These are phyloP conservation scores for Tenodera sinensis DNA, from an alignment of 2,888 invertebrate species.

Conservation along the genomic window DNA sequence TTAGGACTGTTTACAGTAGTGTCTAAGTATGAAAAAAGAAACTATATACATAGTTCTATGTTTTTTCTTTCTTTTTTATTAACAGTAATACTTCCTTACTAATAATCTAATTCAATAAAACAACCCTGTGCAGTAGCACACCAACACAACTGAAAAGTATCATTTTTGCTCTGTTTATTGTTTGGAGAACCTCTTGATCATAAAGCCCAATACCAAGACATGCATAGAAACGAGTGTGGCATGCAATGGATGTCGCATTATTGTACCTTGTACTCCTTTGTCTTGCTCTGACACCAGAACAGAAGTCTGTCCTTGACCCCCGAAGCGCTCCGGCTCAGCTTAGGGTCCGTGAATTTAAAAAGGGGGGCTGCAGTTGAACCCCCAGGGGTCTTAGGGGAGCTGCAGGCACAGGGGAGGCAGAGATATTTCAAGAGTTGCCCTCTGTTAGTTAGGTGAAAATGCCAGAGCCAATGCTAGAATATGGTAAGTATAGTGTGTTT, in stretches of 20 bases:
- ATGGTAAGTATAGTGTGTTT: not conserved
- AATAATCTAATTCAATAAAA: no score
- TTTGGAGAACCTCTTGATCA: not conserved
- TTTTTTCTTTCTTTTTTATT: no score
- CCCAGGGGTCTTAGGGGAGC: constrained; percentile 70
- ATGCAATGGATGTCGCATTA: not conserved
- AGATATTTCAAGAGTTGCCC: constrained; percentile 29
- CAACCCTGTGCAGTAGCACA: no score
- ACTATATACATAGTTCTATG: no score
- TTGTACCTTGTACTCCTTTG: constrained; percentile 92
- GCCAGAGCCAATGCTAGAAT: constrained; percentile 6
- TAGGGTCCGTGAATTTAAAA: constrained; percentile 89
- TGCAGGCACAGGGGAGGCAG: constrained; percentile 43
- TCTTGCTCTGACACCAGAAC: constrained; percentile 96
- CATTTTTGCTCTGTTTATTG: not conserved
- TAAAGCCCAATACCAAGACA: not conserved
- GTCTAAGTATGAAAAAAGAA: no score
- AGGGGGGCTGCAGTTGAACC: constrained; percentile 63
- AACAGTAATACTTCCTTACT: no score
- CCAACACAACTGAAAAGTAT: no score
- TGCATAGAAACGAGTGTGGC: not conserved
- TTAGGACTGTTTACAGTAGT: no score
- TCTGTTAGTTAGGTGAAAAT: constrained; percentile 26
- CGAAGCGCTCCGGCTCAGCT: constrained; percentile 85
- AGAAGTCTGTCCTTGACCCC: constrained; percentile 95